These are phyloP conservation scores for Crotalus tigris DNA, from an alignment of 2,113 vertebrate species.

Conservation along the genomic window DNA sequence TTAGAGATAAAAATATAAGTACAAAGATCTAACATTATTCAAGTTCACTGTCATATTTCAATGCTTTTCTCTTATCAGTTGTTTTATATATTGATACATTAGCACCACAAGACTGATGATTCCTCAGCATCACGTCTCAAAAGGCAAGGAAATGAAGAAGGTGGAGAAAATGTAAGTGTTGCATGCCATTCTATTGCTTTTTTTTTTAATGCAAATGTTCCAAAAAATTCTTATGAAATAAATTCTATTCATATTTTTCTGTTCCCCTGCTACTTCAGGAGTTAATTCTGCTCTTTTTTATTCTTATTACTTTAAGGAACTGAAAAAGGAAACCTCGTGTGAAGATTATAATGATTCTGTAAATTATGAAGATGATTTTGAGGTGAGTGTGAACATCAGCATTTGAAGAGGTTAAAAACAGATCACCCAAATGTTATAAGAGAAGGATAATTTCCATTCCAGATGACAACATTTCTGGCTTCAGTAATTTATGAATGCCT, in stretches of 20 bases:
- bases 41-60: background rate
- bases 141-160: slow-evolving; percentile 38
- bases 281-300: slow-evolving; percentile 25
- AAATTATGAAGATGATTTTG: slow-evolving; percentile 90
- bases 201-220: background rate
- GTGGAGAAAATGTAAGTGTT: slow-evolving; percentile 52
- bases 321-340: slow-evolving; percentile 49
- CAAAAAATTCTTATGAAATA: background rate
- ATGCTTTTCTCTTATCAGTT: slow-evolving; percentile 1
- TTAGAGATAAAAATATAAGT: background rate
- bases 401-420: background rate
- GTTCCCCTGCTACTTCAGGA: background rate
- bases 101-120: slow-evolving; percentile 13
- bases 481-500: background rate
- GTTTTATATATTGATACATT: background rate
- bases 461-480: background rate
- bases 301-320: slow-evolving; percentile 58
- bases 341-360: slow-evolving; percentile 44
- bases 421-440: background rate
- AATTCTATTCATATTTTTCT: background rate
- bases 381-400: slow-evolving; percentile 70
- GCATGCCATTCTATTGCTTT: background rate
- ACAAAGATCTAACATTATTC: background rate
- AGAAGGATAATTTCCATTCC: background rate
- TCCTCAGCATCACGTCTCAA: background rate